These are phyloP conservation scores for Ctenicera cuprea DNA, from an alignment of 2,888 invertebrate genomes.

Conservation along the genomic window DNA sequence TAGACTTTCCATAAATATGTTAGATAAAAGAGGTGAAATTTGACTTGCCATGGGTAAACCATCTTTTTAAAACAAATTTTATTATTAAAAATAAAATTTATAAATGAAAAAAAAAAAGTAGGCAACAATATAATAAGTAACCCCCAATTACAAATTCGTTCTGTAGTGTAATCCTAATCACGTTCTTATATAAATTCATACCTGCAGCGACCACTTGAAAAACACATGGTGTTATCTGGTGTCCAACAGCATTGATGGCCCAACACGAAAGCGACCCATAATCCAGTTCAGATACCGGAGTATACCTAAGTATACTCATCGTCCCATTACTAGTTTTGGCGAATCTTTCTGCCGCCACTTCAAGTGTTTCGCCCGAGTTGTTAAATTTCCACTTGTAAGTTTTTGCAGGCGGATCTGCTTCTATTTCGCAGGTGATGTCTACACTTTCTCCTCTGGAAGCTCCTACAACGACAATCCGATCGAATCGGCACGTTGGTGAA, in stretches of 20 bases:
- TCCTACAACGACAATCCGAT: conserved; percentile 88
- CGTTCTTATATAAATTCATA: conserved; percentile 71
- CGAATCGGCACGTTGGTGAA: conserved; percentile 87
- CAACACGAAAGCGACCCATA: conserved; percentile 93
- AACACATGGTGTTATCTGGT: conserved; percentile 88
- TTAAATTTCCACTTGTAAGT: conserved; percentile 96
- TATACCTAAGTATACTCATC: conserved; percentile 80
- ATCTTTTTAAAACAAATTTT: too few species aligned
- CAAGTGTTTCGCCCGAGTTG: conserved; percentile 92
- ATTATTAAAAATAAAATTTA: too few species aligned
- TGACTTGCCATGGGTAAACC: too few species aligned
- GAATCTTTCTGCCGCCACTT: conserved; percentile 86
- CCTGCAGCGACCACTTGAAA: conserved; percentile 94
- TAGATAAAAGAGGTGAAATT: too few species aligned
- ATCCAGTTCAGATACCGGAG: conserved; percentile 81
- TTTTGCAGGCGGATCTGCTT: conserved; percentile 93
- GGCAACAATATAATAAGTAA: too few species aligned
- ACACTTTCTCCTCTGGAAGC: conserved; percentile 92
- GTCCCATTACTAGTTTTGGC: conserved; percentile 84
- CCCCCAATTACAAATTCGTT: too few species aligned
- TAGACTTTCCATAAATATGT: too few species aligned
- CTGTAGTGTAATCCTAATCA: too few species aligned
- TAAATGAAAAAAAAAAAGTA: too few species aligned
- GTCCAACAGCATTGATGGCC: conserved; percentile 89
- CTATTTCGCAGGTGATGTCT: conserved; percentile 91